Base-by-base conservation (phyloP, 2,113 vertebrate genomes). In the Bathybates hornii region DNA sequence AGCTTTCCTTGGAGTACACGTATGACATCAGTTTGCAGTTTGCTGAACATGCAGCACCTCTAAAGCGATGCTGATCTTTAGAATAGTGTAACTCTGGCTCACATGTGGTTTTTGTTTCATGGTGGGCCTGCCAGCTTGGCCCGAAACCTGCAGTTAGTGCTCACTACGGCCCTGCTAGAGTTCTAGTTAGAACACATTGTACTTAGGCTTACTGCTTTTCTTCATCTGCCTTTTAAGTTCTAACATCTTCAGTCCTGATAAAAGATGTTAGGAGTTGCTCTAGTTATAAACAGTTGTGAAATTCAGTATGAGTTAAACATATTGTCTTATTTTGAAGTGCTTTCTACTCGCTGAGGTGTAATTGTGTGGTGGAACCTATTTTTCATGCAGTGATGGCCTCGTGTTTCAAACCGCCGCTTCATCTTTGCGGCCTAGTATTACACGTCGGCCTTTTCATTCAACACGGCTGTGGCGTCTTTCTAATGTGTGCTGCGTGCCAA, bases 1-100 rank as follows among this genome's bases (percentile, higher is more conserved):
- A 99, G 98, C 98, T 99, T 99, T 99, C 98, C 98, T 98, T 98
- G 98, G 98, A 99, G 98, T 96, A 98, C 97, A 99, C 97, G 98
- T 97, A 97, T 97, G 96, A 97, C 98, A 95, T 98, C 98, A 96
- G 96, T 87, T 53, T 87, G 73, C 52, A 27, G 80, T 85, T 57
- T 48, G 82, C 79, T 76, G 32, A 32, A 63, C 38, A 16, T 34
- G 71, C 63, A 66, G 45, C 19, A 14, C 24, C 63, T 86, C 38
- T 48, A 2, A 32, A 9, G 38, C 24, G 27, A 81, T 84, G 36
- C 32, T 78, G 16, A 53, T 53, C 80, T 76, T 85, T 21, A 29
- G 73, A 48, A 53, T 71, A 78, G 85, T 80, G 43, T 79, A 5
- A 27, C 78, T 36, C 56, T 11, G 29, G 32, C 45, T 83, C 80